A percentile compares a stretch with the other conserved stretches of the same genome.
phyloP scores from a whole-genome alignment of 2,113 vertebrate species.

The Cyanistes caeruleus region DNA sequence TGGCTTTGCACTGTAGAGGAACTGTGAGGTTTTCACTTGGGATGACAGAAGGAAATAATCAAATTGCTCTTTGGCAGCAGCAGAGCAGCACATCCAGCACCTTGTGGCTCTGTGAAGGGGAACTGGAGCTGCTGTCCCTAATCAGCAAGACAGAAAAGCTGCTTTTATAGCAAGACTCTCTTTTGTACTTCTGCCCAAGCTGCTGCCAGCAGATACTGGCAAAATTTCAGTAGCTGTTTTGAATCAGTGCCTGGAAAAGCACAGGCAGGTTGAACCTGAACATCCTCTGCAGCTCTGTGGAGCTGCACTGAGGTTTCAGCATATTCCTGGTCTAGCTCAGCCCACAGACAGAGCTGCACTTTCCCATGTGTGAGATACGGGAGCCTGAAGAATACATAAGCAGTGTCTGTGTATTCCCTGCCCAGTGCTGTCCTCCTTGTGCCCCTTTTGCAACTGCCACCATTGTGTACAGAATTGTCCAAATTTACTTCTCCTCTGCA shows the following conservation, averaged over 20 bases:
- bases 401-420: background rate
- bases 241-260: background rate
- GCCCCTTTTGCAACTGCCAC: background rate
- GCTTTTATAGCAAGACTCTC: background rate
- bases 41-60: background rate
- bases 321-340: background rate
- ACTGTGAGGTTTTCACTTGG: background rate
- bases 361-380: background rate
- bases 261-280: background rate
- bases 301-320: background rate
- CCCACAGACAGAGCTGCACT: background rate
- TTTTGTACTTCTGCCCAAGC: conserved; percentile 7
- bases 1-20: background rate
- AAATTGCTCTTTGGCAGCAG: background rate
- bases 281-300: background rate
- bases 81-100: background rate
- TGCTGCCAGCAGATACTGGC: conserved; percentile 13
- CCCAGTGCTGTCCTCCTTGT: background rate
- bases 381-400: background rate
- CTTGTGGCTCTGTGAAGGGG: background rate
- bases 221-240: conserved; percentile 30
- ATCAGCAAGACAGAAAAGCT: background rate
- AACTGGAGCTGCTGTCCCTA: background rate
- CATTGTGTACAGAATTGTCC: background rate
- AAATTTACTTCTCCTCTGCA: background rate